Conservation (phyloP, 2,113 vertebrate species). For the Dascyllus trimaculatus region DNA sequence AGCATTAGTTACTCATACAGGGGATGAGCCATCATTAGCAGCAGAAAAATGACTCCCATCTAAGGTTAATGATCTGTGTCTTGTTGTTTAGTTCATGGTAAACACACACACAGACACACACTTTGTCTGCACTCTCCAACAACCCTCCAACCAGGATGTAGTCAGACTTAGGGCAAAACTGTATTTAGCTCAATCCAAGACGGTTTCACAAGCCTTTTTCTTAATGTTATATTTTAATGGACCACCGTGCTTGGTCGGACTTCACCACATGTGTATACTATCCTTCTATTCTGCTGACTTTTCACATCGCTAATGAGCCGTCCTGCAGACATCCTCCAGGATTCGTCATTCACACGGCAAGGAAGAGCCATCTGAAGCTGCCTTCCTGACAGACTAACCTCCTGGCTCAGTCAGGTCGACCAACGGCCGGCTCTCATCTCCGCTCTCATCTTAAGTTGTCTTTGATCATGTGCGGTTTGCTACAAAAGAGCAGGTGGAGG, state of each 20-base stretch:
- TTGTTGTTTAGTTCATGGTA: conserved; percentile 50
- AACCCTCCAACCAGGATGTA: not conserved
- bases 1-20: conserved; percentile 59
- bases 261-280: not conserved
- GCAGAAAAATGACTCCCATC: conserved; percentile 66
- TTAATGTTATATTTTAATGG: not conserved
- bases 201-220: not conserved
- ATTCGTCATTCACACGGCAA: conserved; percentile 14
- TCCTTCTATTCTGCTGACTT: conserved; percentile 25
- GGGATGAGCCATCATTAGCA: conserved; percentile 60
- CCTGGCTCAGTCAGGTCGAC: conserved; percentile 27
- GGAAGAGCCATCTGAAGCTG: conserved; percentile 12
- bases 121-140: conserved; percentile 16
- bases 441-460: conserved; percentile 32
- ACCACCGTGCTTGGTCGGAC: too few relatives aligned
- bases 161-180: not conserved
- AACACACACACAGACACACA: conserved; percentile 55
- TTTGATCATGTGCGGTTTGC: conserved; percentile 65
- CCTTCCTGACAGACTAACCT: conserved; percentile 46
- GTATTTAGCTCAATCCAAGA: not conserved
- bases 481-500: conserved; percentile 46
- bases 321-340: conserved; percentile 5
- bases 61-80: conserved; percentile 62
- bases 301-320: conserved; percentile 15
- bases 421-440: conserved; percentile 52